Evolutionary conservation across 2,113 vertebrate species (phyloP).

Genomic region (Lichenostomus cassidix): DNA sequence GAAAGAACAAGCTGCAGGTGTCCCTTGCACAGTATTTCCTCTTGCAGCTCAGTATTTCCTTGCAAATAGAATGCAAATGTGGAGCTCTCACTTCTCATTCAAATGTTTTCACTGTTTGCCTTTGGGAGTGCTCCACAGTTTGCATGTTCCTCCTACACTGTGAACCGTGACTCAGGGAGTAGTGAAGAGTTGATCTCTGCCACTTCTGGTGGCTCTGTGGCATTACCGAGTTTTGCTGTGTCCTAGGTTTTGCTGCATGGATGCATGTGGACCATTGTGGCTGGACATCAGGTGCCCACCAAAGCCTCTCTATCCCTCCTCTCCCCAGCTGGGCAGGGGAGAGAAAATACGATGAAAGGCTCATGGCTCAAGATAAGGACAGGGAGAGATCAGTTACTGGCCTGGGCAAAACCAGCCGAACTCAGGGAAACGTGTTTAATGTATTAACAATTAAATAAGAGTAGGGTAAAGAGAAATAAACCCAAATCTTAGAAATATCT

Average conservation of each 20-base stretch:
- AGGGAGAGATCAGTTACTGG: neutral
- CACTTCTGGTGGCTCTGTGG: neutral
- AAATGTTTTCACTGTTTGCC: neutral
- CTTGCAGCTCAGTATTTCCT: neutral
- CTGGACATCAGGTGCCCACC: neutral
- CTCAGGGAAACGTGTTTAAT: neutral
- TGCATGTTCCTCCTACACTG: neutral
- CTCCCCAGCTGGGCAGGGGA: neutral
- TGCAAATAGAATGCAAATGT: neutral
- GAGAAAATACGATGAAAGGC: neutral
- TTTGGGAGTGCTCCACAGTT: neutral
- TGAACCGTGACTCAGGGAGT: rapidly evolving
- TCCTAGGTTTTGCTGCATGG: neutral
- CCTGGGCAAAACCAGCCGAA: neutral
- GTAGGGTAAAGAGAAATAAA: neutral
- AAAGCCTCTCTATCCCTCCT: neutral
- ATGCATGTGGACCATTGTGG: neutral
- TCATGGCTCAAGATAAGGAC: neutral
- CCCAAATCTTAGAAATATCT: neutral
- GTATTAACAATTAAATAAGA: neutral
- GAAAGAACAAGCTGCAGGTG: neutral
- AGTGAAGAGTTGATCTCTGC: neutral
- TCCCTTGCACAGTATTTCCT: neutral
- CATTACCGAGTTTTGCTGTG: neutral
- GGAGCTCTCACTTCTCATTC: neutral